phyloP scores from a whole-genome alignment of 2,888 invertebrate genomes.

The Melanostoma scalare region DNA sequence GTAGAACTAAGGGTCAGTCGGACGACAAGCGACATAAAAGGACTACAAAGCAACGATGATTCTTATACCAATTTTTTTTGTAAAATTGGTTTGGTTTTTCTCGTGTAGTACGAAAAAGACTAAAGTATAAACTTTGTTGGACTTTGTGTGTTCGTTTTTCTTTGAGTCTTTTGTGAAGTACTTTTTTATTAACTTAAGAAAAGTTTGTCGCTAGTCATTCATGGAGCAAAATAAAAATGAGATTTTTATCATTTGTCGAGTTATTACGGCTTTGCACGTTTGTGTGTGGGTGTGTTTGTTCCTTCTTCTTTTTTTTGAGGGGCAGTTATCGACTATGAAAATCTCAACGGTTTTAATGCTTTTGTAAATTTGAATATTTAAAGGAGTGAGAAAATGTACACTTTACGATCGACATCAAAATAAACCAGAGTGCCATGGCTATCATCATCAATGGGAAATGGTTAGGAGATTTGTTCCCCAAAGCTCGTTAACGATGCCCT shows the following conservation, averaged over 20 bases:
- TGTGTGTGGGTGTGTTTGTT: too few relatives aligned
- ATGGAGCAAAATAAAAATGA: slow-evolving; percentile 4
- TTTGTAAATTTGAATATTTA: too few relatives aligned
- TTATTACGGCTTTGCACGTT: slow-evolving; percentile 5
- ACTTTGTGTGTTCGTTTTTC: slow-evolving; percentile 18
- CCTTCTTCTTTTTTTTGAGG: too few relatives aligned
- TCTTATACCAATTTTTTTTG: slow-evolving; percentile 51
- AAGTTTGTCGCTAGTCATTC: slow-evolving; percentile 52
- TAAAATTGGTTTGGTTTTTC: slow-evolving; percentile 47
- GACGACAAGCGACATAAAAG: neutral
- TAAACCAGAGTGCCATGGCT: too few relatives aligned
- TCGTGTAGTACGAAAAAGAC: neutral
- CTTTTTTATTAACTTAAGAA: slow-evolving; percentile 68
- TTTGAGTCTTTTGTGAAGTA: slow-evolving; percentile 51
- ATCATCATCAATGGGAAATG: too few relatives aligned
- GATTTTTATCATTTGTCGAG: slow-evolving; percentile 41
- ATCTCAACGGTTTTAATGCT: too few relatives aligned
- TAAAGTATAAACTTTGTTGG: slow-evolving; percentile 20
- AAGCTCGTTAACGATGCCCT: too few relatives aligned
- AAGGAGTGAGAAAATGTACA: too few relatives aligned
- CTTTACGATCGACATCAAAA: too few relatives aligned
- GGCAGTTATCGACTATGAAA: too few relatives aligned
- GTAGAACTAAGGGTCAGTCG: slow-evolving; percentile 44
- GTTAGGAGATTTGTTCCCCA: too few relatives aligned
- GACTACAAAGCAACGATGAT: slow-evolving; percentile 22